phyloP scores from a whole-genome alignment of 92 coral and sea anemone genomes.

The Pocillopora meandrina region DNA sequence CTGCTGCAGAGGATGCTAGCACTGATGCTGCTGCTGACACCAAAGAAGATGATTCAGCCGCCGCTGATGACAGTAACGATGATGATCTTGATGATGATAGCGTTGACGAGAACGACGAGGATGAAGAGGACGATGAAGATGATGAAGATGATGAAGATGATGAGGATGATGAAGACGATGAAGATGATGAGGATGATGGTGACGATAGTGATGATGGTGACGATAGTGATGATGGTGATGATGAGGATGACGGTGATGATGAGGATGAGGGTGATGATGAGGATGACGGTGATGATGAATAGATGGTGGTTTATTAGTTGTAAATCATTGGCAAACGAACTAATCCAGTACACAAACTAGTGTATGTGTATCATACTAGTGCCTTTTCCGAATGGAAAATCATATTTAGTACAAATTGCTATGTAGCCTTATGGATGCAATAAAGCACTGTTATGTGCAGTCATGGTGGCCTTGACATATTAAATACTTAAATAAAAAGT shows the following conservation, averaged over 20 bases:
- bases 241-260: constrained; percentile 52
- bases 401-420: neutral
- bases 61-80: constrained; percentile 39
- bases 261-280: constrained; percentile 42
- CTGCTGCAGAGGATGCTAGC: constrained; percentile 35
- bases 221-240: constrained; percentile 28
- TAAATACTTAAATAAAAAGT: no score
- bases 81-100: constrained; percentile 52
- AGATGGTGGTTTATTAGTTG: constrained; percentile 2
- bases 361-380: constrained; percentile 20
- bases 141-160: constrained; percentile 40
- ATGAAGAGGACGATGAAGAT: constrained; percentile 27
- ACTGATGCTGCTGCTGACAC: constrained; percentile 22
- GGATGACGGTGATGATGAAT: constrained; percentile 36
- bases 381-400: constrained; percentile 23
- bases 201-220: constrained; percentile 46
- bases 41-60: constrained; percentile 40
- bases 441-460: no score
- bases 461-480: no score
- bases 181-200: constrained; percentile 28
- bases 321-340: neutral
- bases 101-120: constrained; percentile 42
- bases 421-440: neutral
- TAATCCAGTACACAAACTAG: constrained; percentile 11
- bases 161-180: constrained; percentile 42